Conservation (phyloP, 1,140 invertebrate species). For the Diachasmimorpha longicaudata region DNA sequence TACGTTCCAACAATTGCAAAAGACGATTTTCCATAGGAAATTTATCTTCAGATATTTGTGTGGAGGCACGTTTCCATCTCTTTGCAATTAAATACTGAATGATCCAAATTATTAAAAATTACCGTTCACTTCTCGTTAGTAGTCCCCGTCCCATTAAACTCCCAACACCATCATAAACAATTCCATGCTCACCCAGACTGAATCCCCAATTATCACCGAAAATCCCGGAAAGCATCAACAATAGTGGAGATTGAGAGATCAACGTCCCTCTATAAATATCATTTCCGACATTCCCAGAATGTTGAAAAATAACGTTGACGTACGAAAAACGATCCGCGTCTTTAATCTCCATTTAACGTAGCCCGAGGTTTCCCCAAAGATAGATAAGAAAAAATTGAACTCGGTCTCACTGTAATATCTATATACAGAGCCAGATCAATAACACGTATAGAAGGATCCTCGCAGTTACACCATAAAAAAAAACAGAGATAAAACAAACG, state of each 20-base stretch:
- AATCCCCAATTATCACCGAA: neutral
- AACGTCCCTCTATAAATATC: neutral
- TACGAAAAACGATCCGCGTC: neutral
- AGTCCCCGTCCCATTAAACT: too few species aligned
- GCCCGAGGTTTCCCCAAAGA: conserved; percentile 8
- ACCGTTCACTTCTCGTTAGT: too few species aligned
- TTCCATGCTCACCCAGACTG: too few species aligned
- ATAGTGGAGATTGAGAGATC: neutral
- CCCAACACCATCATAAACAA: too few species aligned
- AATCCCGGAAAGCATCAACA: neutral
- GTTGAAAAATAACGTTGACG: neutral
- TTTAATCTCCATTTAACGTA: neutral
- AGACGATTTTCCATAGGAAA: too few species aligned
- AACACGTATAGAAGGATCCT: conserved; percentile 12
- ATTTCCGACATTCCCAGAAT: neutral
- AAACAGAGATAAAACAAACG: neutral
- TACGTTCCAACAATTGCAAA: too few species aligned
- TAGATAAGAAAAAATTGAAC: neutral
- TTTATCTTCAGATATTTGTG: too few species aligned
- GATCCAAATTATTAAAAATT: too few species aligned
- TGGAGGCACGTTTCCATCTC: too few species aligned
- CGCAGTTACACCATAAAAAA: conserved; percentile 5
- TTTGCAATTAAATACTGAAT: too few species aligned
- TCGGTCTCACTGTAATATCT: neutral
- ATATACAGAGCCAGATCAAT: neutral